phyloP scores from a whole-genome alignment of 1,140 invertebrate species.

The Drosophila setifemur region DNA sequence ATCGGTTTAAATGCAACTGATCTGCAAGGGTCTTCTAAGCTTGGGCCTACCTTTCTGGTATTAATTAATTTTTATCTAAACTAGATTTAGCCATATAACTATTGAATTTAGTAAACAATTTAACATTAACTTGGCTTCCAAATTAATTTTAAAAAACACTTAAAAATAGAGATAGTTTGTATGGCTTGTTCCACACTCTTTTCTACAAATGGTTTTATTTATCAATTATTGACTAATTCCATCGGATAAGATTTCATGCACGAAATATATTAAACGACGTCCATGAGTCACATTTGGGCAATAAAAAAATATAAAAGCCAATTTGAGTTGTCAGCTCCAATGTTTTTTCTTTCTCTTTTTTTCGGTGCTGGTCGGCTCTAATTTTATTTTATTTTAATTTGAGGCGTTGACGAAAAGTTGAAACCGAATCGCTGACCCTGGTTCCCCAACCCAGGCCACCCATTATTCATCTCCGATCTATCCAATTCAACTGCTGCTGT shows the following conservation, averaged over 20 bases:
- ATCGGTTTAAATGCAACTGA: too few species aligned
- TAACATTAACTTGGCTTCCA: background rate
- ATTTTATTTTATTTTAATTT: conserved; percentile 28
- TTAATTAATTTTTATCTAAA: too few species aligned
- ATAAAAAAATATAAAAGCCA: conserved; percentile 14
- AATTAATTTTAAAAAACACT: background rate
- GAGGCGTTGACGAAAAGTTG: conserved; percentile 21
- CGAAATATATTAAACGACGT: background rate
- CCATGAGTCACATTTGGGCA: conserved; percentile 28
- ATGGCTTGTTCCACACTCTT: background rate
- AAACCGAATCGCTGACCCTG: conserved; percentile 1
- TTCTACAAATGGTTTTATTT: conserved; percentile 33
- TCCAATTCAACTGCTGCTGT: conserved; percentile 28
- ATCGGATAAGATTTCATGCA: conserved; percentile 18
- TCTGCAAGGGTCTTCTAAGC: too few species aligned
- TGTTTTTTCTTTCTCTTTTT: conserved; percentile 9
- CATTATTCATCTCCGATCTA: background rate
- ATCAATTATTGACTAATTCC: conserved; percentile 29
- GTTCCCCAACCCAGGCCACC: conserved; percentile 2
- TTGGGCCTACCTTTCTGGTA: too few species aligned
- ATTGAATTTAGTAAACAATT: background rate
- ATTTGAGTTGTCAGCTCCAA: background rate
- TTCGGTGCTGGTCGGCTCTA: too few species aligned
- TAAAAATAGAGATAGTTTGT: background rate
- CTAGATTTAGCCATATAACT: too few species aligned